These are phyloP conservation scores for Taeniopygia guttata DNA, from an alignment of 2,797 vertebrate species.

Conservation along the genomic window DNA sequence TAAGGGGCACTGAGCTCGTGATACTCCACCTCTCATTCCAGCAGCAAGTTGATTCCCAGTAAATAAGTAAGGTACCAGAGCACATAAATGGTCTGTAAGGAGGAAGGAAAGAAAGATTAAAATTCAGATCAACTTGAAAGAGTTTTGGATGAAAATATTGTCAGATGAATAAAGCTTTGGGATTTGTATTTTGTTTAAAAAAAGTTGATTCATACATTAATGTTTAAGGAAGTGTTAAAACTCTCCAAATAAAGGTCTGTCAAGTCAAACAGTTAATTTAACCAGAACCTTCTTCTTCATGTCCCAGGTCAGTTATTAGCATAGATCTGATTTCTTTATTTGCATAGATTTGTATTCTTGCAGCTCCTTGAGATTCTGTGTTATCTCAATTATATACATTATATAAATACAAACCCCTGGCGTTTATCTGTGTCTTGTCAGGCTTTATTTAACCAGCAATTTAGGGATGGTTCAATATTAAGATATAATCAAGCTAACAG, in stretches of 20 bases:
- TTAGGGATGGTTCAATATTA: conserved; percentile 7
- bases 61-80: not conserved
- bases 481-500: conserved; percentile 43
- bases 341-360: conserved; percentile 5
- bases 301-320: not conserved
- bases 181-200: not conserved
- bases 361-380: not conserved
- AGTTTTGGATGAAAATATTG: not conserved
- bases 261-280: not conserved
- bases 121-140: not conserved
- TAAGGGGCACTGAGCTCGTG: not conserved
- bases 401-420: not conserved
- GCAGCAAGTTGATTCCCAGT: not conserved
- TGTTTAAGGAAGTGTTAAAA: not conserved
- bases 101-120: not conserved
- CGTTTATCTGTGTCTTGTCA: conserved; percentile 3
- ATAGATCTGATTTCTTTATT: conserved; percentile 23
- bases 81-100: not conserved
- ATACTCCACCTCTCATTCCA: not conserved
- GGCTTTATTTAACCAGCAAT: conserved; percentile 24
- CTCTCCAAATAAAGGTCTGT: not conserved
- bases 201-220: not conserved
- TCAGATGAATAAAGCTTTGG: not conserved
- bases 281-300: not conserved
- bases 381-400: conserved; percentile 21